A percentile compares a stretch with the other conserved stretches of the same genome.
These are phyloP conservation scores for Sphaeridia pumilis DNA, from an alignment of 2,888 invertebrate genomes.

Conservation along the genomic window DNA sequence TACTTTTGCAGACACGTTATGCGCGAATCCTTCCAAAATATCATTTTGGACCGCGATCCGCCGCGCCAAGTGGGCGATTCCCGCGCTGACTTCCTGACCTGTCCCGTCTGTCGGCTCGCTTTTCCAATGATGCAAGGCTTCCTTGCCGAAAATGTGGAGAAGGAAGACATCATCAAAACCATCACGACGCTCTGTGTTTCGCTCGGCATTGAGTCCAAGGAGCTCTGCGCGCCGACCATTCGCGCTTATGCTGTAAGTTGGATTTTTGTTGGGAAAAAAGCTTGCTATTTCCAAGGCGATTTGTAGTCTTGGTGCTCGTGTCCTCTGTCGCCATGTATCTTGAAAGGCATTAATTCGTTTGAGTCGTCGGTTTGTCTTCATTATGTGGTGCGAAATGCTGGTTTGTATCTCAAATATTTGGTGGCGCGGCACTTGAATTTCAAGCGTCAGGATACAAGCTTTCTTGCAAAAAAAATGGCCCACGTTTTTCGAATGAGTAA, in stretches of 20 bases:
- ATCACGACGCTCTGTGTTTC: slow-evolving; percentile 16
- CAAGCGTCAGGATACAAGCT: too few relatives aligned
- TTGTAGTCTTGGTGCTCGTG: too few relatives aligned
- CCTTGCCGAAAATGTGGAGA: not conserved
- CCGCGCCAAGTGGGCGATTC: not conserved
- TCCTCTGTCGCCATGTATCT: too few relatives aligned
- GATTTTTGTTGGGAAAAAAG: too few relatives aligned
- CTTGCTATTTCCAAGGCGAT: too few relatives aligned
- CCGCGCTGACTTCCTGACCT: slow-evolving; percentile 17
- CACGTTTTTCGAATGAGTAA: too few relatives aligned
- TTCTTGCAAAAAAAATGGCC: too few relatives aligned
- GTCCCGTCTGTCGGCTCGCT: slow-evolving; percentile 12
- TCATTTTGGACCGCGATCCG: not conserved
- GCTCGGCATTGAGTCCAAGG: slow-evolving; percentile 16
- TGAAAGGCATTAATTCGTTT: too few relatives aligned
- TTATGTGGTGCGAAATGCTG: too few relatives aligned
- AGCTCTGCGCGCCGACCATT: slow-evolving; percentile 25
- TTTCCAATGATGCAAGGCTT: not conserved
- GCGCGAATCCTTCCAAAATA: not conserved
- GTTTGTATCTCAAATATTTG: too few relatives aligned
- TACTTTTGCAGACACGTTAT: not conserved
- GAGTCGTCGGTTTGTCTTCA: too few relatives aligned
- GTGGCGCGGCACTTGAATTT: too few relatives aligned
- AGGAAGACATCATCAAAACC: slow-evolving; percentile 4
- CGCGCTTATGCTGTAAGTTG: slow-evolving; percentile 24